Evolutionary conservation across 1,140 invertebrate species (phyloP), one percentile per base, ranked within the genome.

Genomic region (Ptiloglossa arizonensis): DNA sequence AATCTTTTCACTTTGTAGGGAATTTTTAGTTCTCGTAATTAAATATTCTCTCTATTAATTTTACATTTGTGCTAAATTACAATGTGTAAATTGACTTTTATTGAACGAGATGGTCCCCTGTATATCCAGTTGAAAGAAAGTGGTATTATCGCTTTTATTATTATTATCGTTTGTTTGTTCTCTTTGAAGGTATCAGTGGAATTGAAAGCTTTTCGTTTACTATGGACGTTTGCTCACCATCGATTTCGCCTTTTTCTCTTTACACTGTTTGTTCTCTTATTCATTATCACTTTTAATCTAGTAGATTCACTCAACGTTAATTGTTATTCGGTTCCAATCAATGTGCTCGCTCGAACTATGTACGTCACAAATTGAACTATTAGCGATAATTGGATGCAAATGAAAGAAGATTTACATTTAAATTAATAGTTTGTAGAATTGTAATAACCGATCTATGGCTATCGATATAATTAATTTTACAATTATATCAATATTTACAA

Each of bases 141-240:
- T n/a, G 17, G 19, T 38, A 44, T 69, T 54, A 68, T 54, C 66
- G 4, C 46, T 54, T 69, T 24, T 56, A 27, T 24, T 56, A 56
- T 24, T 27, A 56, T 27, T 19, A 69, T 56, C 50, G 24, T 6
- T 41, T 69, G 50, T 69, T 69, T 56, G 50, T 38, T 24, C 35
- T 56, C 67, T 56, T 41, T 17, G 17, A 38, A 54, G 50, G 38
- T 41, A 70, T 57, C 54, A 17, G 2, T 17, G 24, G 24, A 38
- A 59, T 60, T 19, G 24, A 35, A 71, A 71, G 50, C 27, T 57
- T 56, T 70, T 27, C 52, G 52, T 54, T 57, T 70, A 44, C 50
- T 44, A 41, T 57, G 6, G 3, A 44, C 24, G 67, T 57, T 56
- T 54, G 24, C 66, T 69, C 32, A 2, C 50, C 17, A 41, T 69